Evolutionary conservation across 2,113 vertebrate species (phyloP).

Genomic region (Oncorhynchus gorbuscha): DNA sequence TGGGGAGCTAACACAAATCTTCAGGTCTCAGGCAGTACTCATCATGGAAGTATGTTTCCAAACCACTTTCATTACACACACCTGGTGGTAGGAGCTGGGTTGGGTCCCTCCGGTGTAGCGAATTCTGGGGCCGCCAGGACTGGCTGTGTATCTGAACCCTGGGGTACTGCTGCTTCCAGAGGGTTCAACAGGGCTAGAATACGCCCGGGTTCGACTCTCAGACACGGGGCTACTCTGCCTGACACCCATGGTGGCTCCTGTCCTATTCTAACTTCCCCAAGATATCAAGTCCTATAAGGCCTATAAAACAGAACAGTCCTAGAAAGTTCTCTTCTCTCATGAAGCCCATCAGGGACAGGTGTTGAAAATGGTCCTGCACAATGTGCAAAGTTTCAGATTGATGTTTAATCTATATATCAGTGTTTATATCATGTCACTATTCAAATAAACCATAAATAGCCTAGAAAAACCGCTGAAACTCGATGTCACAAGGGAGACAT

Average conservation of each 20-base stretch:
- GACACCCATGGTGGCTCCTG: slow-evolving; percentile 76
- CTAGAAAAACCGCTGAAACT: too few relatives aligned
- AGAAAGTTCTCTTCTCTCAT: background rate
- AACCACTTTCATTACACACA: too few relatives aligned
- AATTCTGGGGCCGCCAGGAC: slow-evolving; percentile 65
- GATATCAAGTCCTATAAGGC: background rate
- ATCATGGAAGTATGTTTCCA: too few relatives aligned
- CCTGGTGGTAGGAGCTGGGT: slow-evolving; percentile 38
- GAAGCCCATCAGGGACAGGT: background rate
- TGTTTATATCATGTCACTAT: background rate
- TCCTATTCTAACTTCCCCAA: background rate
- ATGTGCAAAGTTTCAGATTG: background rate
- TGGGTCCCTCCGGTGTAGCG: slow-evolving; percentile 65
- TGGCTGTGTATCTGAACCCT: slow-evolving; percentile 68
- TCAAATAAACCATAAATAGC: background rate
- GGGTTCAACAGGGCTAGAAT: slow-evolving; percentile 87
- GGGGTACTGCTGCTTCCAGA: slow-evolving; percentile 72
- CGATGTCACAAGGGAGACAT: background rate
- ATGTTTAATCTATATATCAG: background rate
- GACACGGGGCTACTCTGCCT: slow-evolving; percentile 81
- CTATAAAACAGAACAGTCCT: too few relatives aligned
- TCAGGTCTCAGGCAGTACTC: too few relatives aligned
- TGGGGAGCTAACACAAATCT: too few relatives aligned
- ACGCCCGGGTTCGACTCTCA: slow-evolving; percentile 86
- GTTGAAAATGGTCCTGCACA: background rate